phyloP scores from a whole-genome alignment of 1,140 invertebrate genomes.

The Tribolium castaneum region DNA sequence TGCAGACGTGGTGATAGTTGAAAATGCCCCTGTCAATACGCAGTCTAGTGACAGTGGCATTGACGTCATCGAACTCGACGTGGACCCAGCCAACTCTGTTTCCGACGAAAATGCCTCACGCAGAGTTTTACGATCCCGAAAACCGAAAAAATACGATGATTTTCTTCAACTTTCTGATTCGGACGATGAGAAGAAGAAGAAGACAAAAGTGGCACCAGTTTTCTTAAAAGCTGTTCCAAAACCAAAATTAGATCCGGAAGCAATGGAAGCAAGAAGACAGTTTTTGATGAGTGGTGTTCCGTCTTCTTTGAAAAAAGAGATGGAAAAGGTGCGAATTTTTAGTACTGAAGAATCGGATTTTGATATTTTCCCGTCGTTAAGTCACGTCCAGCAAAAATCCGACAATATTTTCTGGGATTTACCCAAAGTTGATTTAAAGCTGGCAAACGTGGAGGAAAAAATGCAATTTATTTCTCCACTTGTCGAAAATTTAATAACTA shows the following conservation, averaged over 20 bases:
- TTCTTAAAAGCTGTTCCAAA: conserved; percentile 67
- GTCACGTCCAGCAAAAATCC: conserved; percentile 68
- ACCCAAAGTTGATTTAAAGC: conserved; percentile 45
- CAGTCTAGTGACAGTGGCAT: not conserved
- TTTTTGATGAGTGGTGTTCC: conserved; percentile 72
- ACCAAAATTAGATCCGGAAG: conserved; percentile 65
- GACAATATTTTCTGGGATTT: conserved; percentile 54
- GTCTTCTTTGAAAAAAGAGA: conserved; percentile 67
- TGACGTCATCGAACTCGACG: conserved; percentile 24
- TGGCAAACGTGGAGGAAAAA: not conserved
- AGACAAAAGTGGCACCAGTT: conserved; percentile 70
- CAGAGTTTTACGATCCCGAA: conserved; percentile 7
- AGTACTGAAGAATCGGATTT: conserved; percentile 60
- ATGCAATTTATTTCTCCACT: not conserved
- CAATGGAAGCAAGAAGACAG: conserved; percentile 69
- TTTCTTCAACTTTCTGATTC: not conserved
- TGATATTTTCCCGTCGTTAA: conserved; percentile 66
- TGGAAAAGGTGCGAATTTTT: conserved; percentile 61
- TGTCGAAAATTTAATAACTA: conserved; percentile 1
- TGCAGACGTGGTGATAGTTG: not conserved
- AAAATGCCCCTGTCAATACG: not conserved
- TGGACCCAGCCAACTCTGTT: conserved; percentile 22
- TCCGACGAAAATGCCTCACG: conserved; percentile 4
- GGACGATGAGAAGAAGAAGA: conserved; percentile 25
- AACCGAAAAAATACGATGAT: not conserved